Conservation (phyloP, 2,113 vertebrate genomes). For the Bubo blakistoni region DNA sequence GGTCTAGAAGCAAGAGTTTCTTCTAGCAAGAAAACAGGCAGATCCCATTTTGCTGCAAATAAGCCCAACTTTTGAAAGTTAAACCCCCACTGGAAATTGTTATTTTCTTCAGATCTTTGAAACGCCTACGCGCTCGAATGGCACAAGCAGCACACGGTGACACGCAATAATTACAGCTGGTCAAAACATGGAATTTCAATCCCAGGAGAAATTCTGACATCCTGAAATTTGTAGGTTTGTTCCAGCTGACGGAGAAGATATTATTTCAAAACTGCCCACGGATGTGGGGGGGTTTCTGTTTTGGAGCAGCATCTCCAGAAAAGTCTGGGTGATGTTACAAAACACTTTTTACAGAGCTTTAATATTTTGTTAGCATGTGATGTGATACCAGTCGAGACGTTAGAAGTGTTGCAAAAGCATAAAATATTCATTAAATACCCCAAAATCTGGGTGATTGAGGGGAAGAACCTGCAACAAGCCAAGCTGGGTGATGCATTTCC, state of each 20-base stretch:
- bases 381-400: fast-evolving
- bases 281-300: not conserved
- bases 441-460: fast-evolving
- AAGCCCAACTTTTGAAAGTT: not conserved
- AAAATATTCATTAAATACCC: not conserved
- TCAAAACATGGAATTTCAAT: not conserved
- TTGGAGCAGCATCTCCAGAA: not conserved
- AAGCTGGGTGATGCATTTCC: not conserved
- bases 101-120: not conserved
- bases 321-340: not conserved
- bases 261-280: not conserved
- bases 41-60: not conserved
- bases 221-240: not conserved
- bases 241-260: not conserved
- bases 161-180: not conserved
- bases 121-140: not conserved
- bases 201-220: not conserved
- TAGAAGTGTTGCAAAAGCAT: not conserved
- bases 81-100: not conserved
- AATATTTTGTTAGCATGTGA: fast-evolving
- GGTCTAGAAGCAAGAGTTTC: not conserved
- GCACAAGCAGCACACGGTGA: not conserved
- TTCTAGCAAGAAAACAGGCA: not conserved
- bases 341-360: not conserved
- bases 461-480: not conserved